Evolutionary conservation across 2,113 vertebrate species (phyloP).

Genomic region (Machaerirhynchus nigripectus): DNA sequence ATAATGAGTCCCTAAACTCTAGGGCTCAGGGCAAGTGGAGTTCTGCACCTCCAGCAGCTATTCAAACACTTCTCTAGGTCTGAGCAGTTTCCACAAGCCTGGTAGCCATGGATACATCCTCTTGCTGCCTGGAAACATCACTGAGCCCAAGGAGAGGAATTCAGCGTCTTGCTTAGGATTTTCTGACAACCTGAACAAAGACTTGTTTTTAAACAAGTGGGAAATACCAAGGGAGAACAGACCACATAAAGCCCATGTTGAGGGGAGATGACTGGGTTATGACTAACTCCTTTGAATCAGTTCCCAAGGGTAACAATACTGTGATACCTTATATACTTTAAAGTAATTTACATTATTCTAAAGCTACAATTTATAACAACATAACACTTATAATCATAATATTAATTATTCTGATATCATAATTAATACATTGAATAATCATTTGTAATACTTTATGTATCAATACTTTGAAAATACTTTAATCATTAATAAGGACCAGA

Average conservation of each 20-base stretch:
- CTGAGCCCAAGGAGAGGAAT: background rate
- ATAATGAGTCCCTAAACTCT: background rate
- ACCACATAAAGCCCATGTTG: too few relatives aligned
- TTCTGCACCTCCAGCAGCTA: background rate
- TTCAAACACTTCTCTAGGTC: background rate
- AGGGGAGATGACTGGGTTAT: background rate
- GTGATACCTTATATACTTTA: too few relatives aligned
- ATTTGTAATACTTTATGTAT: background rate
- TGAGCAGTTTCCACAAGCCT: background rate
- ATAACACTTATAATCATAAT: background rate
- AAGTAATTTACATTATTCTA: background rate
- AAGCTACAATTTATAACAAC: background rate
- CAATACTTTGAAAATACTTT: background rate
- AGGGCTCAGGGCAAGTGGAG: background rate
- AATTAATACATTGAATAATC: background rate
- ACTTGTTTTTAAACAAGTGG: background rate
- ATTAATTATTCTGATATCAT: background rate
- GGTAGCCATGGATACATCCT: conserved; percentile 36
- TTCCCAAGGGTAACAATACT: background rate
- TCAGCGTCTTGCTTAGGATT: background rate
- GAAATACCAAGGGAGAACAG: background rate
- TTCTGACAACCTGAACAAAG: background rate
- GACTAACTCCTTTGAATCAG: background rate
- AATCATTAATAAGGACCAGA: background rate
- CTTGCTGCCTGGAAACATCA: conserved; percentile 25